These are phyloP conservation scores for Coregonus clupeaformis DNA, from an alignment of 2,113 vertebrate genomes.

Conservation along the genomic window DNA sequence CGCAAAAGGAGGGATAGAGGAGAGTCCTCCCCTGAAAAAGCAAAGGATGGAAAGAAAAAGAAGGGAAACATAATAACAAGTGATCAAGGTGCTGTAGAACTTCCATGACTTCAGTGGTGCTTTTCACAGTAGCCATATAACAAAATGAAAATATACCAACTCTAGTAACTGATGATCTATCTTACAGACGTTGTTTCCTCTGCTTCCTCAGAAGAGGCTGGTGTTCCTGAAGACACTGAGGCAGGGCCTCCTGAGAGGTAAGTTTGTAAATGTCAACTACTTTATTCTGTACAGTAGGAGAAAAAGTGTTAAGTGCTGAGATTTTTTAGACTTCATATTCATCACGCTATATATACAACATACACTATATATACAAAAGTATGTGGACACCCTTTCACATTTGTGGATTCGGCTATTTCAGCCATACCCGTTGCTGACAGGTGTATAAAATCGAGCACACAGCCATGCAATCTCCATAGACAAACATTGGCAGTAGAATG, in stretches of 20 bases:
- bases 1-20: constrained; percentile 62
- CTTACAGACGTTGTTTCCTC: constrained; percentile 1
- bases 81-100: constrained; percentile 32
- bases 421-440: too few species aligned
- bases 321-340: too few species aligned
- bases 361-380: too few species aligned
- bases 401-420: too few species aligned
- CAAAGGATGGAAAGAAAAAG: constrained; percentile 41
- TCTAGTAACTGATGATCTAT: background rate
- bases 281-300: background rate
- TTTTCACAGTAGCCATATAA: too few species aligned
- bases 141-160: background rate
- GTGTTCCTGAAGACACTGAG: too few species aligned
- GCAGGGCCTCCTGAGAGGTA: constrained; percentile 15
- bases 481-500: too few species aligned
- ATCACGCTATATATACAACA: too few species aligned
- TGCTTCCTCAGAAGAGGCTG: constrained; percentile 40
- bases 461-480: too few species aligned
- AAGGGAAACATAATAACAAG: constrained; percentile 1
- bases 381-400: too few species aligned
- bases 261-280: too few species aligned
- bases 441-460: too few species aligned
- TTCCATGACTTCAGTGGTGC: background rate
- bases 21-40: constrained; percentile 37
- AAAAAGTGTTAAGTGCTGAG: background rate